Evolutionary conservation across 2,888 invertebrate species (phyloP), one percentile per base, ranked within the genome.

Genomic region (Agrochola lota): DNA sequence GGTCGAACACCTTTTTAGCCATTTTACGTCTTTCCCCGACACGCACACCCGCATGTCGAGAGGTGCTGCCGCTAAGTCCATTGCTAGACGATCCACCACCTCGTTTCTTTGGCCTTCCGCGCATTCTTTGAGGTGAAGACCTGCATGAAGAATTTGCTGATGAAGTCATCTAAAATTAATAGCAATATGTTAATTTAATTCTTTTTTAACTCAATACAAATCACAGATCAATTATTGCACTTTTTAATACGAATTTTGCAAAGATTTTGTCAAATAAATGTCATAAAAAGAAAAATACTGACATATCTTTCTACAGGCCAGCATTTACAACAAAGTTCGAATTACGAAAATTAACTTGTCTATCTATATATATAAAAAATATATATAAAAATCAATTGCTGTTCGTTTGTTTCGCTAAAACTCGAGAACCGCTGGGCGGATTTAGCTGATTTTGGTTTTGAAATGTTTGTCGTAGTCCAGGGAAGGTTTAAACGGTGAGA

Each of bases 1-100:
- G 98, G 94, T 98, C 98, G 91, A 98, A 98, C 0, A 98, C 98
- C 92, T 98, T 98, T 91, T 98, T 98, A 0, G 98, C 98, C 97
- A 98, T 97, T 97, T 98, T 97, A 74, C 97, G 94, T 83, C 97
- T 93, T 88, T 97, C 97, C 15, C 97, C 97, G 35, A 97, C 97
- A 57, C 97, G 95, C 12, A 97, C 95, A 26, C 92, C 95, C 9
- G 95, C 93, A 90, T 93, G 95, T 49, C 95, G 89, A 49, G 92
- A 94, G 9, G 91, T 89, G 77, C 88, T 94, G 69, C 90, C 90
- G 71, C 92, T 93, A 26, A 91, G 90, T 40, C 93, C 91, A 78
- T 91, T 93, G 85, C 90, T 92, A 43, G 91, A 91, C 30, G 93
- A 91, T 11, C 92, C 92, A 55, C 94, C 92, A 60, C 94, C 93